phyloP scores from a whole-genome alignment of 2,888 invertebrate genomes.

The Neoitamus cyanurus region DNA sequence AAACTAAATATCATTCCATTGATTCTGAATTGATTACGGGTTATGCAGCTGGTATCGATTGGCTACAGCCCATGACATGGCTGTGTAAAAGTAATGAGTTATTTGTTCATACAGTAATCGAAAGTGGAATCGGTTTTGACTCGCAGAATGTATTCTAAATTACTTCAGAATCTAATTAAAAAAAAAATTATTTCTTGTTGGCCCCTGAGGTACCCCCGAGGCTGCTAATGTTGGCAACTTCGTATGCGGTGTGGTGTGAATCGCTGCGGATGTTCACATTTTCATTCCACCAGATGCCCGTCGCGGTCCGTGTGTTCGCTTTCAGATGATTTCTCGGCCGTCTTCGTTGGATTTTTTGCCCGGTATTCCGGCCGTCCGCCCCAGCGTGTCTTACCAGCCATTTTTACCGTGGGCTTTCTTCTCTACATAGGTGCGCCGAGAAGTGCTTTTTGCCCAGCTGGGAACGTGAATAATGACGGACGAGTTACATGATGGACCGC shows the following conservation, averaged over 20 bases:
- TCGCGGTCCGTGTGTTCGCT: not conserved
- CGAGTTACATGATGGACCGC: not conserved
- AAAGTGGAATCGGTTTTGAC: no score
- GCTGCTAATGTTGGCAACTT: not conserved
- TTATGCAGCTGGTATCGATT: no score
- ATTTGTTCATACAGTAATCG: no score
- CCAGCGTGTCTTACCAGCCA: not conserved
- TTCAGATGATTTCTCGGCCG: not conserved
- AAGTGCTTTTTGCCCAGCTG: not conserved
- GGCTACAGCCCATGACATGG: no score
- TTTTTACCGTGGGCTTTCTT: not conserved
- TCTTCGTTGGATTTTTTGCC: not conserved
- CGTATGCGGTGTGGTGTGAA: not conserved
- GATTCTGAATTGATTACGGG: no score
- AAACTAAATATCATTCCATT: no score
- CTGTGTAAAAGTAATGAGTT: no score
- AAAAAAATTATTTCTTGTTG: no score
- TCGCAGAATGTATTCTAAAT: no score
- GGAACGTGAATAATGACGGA: constrained; percentile 22
- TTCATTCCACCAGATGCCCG: not conserved
- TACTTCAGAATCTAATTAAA: no score
- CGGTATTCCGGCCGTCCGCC: not conserved
- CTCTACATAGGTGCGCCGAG: not conserved
- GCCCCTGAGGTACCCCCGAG: constrained; percentile 23
- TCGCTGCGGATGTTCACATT: not conserved